These are phyloP conservation scores for Drosophila repletoides DNA, from an alignment of 1,140 invertebrate species.

Conservation along the genomic window DNA sequence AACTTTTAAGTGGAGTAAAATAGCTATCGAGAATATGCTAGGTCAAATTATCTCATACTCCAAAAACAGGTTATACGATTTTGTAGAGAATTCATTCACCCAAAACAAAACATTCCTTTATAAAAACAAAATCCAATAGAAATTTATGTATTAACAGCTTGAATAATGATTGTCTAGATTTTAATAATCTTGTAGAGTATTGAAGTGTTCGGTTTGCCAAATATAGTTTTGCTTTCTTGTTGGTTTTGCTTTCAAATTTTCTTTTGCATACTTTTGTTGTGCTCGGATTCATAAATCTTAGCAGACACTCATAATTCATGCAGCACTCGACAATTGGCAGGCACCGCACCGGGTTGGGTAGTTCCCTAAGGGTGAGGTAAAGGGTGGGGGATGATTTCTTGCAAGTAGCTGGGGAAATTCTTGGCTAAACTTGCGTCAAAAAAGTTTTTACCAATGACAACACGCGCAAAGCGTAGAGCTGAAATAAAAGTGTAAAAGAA, in stretches of 20 bases:
- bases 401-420: constrained; percentile 38
- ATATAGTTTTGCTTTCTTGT: neutral
- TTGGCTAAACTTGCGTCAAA: constrained; percentile 51
- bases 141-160: no score
- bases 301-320: constrained; percentile 74
- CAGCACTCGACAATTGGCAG: constrained; percentile 74
- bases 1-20: no score
- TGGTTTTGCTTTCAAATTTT: neutral
- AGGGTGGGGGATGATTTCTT: constrained; percentile 21
- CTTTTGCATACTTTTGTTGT: constrained; percentile 39
- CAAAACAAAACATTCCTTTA: no score
- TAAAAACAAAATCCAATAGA: no score
- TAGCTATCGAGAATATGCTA: no score
- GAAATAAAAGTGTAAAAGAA: constrained; percentile 2
- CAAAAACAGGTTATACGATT: no score
- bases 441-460: constrained; percentile 68
- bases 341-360: no score
- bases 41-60: no score
- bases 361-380: no score
- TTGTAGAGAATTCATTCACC: no score
- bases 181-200: neutral
- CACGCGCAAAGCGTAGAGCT: constrained; percentile 11
- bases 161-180: no score
- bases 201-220: neutral
- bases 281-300: constrained; percentile 70